These are phyloP conservation scores for Acronicta alni DNA, from an alignment of 2,888 invertebrate genomes.

Conservation along the genomic window DNA sequence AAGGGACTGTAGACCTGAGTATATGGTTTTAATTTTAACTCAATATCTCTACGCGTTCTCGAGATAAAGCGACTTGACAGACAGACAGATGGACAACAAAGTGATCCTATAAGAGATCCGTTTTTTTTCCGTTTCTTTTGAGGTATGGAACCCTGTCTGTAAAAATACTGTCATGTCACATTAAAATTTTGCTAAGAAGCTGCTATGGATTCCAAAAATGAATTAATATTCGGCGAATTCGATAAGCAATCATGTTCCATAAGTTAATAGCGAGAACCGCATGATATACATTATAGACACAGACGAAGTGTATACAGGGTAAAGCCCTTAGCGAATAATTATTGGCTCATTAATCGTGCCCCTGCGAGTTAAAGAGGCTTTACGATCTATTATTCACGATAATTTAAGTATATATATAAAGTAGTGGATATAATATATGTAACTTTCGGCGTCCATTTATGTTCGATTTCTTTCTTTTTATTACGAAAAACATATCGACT, in stretches of 20 bases:
- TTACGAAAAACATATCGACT: no score
- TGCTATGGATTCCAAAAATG: no score
- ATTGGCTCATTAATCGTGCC: conserved; percentile 63
- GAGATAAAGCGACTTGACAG: no score
- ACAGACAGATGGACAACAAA: no score
- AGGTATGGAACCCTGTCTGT: no score
- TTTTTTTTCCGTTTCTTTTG: no score
- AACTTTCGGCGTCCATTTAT: conserved; percentile 18
- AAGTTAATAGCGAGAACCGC: conserved; percentile 27
- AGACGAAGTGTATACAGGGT: conserved; percentile 50
- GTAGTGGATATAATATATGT: background rate
- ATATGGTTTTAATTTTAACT: no score
- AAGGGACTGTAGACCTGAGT: no score
- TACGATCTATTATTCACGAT: conserved; percentile 57
- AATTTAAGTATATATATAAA: conserved; percentile 27
- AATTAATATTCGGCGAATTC: background rate
- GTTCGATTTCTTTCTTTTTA: conserved; percentile 19
- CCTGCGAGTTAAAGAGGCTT: conserved; percentile 56
- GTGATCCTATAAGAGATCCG: no score
- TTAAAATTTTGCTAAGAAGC: no score
- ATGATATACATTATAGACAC: conserved; percentile 12
- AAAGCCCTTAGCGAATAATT: conserved; percentile 61
- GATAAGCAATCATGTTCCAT: conserved; percentile 18
- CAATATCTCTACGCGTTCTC: no score
- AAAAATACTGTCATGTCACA: no score